Evolutionary conservation across 1,140 invertebrate genomes (phyloP).

Genomic region (Halesus radiatus): DNA sequence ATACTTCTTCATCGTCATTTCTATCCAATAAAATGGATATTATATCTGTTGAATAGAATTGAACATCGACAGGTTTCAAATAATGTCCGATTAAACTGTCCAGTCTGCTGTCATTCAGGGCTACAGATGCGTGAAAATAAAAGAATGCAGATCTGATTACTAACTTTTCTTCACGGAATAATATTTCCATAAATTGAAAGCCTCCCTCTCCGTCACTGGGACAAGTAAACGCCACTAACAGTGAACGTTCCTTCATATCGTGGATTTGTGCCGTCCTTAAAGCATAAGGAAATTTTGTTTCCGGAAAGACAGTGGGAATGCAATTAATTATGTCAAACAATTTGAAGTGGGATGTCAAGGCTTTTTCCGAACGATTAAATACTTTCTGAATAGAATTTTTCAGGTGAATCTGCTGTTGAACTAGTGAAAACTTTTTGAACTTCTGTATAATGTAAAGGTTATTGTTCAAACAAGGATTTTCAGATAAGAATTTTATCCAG

Average conservation of each 20-base stretch:
- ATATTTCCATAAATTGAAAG: conserved; percentile 66
- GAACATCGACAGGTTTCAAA: conserved; percentile 74
- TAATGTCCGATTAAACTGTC: conserved; percentile 61
- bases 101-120: conserved; percentile 60
- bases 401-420: conserved; percentile 85
- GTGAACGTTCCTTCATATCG: conserved; percentile 61
- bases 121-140: conserved; percentile 59
- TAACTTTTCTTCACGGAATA: conserved; percentile 47
- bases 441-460: conserved; percentile 80
- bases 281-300: conserved; percentile 41
- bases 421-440: conserved; percentile 82
- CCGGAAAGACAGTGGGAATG: conserved; percentile 60
- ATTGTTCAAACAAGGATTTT: conserved; percentile 78
- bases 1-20: conserved; percentile 67
- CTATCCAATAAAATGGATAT: conserved; percentile 82
- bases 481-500: conserved; percentile 85
- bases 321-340: conserved; percentile 69
- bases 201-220: conserved; percentile 58
- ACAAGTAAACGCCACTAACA: conserved; percentile 64
- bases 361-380: conserved; percentile 79
- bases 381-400: conserved; percentile 77
- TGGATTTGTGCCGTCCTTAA: conserved; percentile 65
- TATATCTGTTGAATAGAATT: conserved; percentile 86
- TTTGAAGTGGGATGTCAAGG: conserved; percentile 75
- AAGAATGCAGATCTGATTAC: conserved; percentile 58